Base-by-base conservation (phyloP, 2,888 invertebrate species). In the Lobophora halterata region DNA sequence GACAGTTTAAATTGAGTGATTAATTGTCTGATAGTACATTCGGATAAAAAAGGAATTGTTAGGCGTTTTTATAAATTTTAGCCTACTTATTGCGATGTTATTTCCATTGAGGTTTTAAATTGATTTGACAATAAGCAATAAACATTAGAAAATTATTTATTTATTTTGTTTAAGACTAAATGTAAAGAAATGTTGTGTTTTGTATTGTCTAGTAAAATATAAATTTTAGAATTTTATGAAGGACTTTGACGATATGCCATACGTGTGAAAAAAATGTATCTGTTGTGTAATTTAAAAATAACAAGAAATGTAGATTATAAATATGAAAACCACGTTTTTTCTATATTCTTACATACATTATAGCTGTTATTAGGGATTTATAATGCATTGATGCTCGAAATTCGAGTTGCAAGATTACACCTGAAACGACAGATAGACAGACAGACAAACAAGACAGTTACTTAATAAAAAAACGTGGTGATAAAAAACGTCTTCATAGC, bases 81-180 rank as follows among this genome's bases (percentile, higher is more conserved):
- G n/a, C n/a, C n/a, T n/a, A 48, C 48, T 49, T 49, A 21, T 8
- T 12, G 42, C 38, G 35, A 47, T 52, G 58, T 56, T 55, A 53
- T 56, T 56, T 46, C 58, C 54, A 49, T 45, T 70, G 67, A 69
- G 59, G 52, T 61, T 73, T 77, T 73, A 65, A 69, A 74, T 81
- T 82, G 65, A 73, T 80, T 86, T 71, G 86, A 86, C 85, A 85
- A 83, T 85, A 86, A 86, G 85, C 78, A 71, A 78, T 76, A 73
- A 65, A 52, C 69, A 66, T 74, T 81, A 82, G 80, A 75, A 58
- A 67, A 65, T 83, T 70, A 80, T 77, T 85, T 83, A 86, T 86
- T 86, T 86, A 86, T 86, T 86, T 85, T 73, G 69, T 79, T 73
- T 86, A 86, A 77, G 85, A 78, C 75, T 77, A 79, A n/a, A n/a